Conservation (phyloP, 2,888 invertebrate genomes). For the Coleophora deauratella region DNA sequence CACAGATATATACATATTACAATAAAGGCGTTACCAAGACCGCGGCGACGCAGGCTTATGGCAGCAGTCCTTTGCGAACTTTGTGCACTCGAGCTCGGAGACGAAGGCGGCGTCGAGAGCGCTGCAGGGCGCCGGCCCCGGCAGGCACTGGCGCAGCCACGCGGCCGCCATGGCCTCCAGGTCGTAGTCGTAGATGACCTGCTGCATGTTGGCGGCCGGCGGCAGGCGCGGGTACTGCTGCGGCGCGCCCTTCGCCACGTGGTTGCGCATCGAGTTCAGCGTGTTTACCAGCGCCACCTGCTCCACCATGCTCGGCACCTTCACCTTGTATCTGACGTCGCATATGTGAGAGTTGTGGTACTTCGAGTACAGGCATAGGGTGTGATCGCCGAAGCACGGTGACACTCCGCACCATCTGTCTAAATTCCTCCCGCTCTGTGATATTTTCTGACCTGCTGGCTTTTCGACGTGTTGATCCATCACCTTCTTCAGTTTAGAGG, state of each 20-base stretch:
- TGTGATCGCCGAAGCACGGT: slow-evolving; percentile 62
- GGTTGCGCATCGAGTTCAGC: slow-evolving; percentile 58
- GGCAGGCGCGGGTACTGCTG: slow-evolving; percentile 44
- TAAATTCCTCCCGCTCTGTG: neutral
- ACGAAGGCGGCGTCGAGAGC: slow-evolving; percentile 45
- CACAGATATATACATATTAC: too few species aligned
- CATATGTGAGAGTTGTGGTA: slow-evolving; percentile 38
- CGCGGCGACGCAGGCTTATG: too few species aligned
- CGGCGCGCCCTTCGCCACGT: slow-evolving; percentile 42
- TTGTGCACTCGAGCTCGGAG: slow-evolving; percentile 55
- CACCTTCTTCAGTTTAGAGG: slow-evolving; percentile 37
- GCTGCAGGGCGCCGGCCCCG: slow-evolving; percentile 54
- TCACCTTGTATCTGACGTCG: slow-evolving; percentile 32
- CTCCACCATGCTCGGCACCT: slow-evolving; percentile 31
- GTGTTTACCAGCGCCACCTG: slow-evolving; percentile 46
- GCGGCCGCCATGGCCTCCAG: slow-evolving; percentile 48
- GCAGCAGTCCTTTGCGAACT: slow-evolving; percentile 46
- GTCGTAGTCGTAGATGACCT: slow-evolving; percentile 54
- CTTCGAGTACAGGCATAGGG: slow-evolving; percentile 48
- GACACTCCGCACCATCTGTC: slow-evolving; percentile 55
- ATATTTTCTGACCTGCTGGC: neutral
- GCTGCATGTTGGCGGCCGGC: slow-evolving; percentile 55
- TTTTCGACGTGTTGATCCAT: slow-evolving; percentile 16
- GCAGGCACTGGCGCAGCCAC: slow-evolving; percentile 58
- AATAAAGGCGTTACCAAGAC: too few species aligned